Conservation (phyloP, 2,888 invertebrate species). For the Chalcis sispes region DNA sequence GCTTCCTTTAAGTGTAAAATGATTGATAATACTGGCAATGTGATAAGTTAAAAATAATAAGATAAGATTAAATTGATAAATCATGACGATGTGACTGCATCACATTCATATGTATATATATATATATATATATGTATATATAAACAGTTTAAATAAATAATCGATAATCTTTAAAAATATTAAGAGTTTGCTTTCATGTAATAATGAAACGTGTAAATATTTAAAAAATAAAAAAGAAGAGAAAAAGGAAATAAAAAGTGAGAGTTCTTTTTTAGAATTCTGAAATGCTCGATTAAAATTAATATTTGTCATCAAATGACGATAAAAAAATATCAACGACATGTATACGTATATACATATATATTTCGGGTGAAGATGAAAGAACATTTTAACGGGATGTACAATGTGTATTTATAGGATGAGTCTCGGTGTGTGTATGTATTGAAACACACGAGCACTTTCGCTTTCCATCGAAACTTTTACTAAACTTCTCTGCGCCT, state of each 20-base stretch:
- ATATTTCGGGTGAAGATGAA: background rate
- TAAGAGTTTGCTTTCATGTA: no score
- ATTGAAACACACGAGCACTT: slow-evolving; percentile 46
- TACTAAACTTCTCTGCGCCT: slow-evolving; percentile 33
- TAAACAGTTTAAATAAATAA: no score
- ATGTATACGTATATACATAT: background rate
- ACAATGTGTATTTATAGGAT: slow-evolving; percentile 25
- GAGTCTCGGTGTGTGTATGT: slow-evolving; percentile 19
- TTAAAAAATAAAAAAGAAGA: no score
- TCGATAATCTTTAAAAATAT: no score
- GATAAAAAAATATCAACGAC: background rate
- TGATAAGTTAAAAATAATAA: no score
- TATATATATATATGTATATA: no score
- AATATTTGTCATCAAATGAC: background rate
- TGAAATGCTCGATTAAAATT: slow-evolving; percentile 14
- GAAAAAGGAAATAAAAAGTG: background rate
- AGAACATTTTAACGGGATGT: slow-evolving; percentile 40
- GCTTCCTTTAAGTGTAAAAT: no score
- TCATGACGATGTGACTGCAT: no score
- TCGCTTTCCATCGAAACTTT: slow-evolving; percentile 54
- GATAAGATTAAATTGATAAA: no score
- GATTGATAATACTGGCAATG: no score
- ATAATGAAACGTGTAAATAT: no score
- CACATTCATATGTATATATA: no score
- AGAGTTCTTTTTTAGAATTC: slow-evolving; percentile 7